Base-by-base conservation (phyloP, 2,797 vertebrate genomes). In the Melanotaenia boesemani region DNA sequence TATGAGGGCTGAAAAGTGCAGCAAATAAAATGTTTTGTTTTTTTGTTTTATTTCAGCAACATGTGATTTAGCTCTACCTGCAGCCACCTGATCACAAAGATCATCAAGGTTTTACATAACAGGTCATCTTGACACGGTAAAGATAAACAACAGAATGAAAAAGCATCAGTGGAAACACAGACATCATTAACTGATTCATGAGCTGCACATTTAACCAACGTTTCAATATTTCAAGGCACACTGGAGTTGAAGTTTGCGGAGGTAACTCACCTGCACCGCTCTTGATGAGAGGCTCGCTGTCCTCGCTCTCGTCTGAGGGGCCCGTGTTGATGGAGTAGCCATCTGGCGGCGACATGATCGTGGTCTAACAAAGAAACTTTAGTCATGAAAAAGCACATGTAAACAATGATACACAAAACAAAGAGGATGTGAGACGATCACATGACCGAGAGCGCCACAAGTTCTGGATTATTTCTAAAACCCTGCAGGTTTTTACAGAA, bases 251-350 rank as follows among this genome's bases (percentile, higher is more conserved):
- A 7, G 16, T 34, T 15, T 34, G 18, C 20, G 22, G 57, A 36
- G 37, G 12, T 24, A 60, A 65, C 74, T 37, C 0, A 94, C 94
- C 84, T 72, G 67, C 26, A 12, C 86, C 67, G 1, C 30, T 70
- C 26, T 80, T 3, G 15, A 95, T 74, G 58, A 96, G 91, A 1
- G 90, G 89, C 4, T 91, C 79, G 0, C 15, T 54, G 52, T 94
- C 94, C 5, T 92, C 88, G 9, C 70, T 50, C n/a, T 87, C 50
- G 6, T 93, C 88, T 2, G 69, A 66, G 5, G 48, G 0, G 1
- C 59, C 52, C 0, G 91, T 39, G 90, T 92, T 93, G 83, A 92
- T 86, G 79, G 92, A 91, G 86, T 5, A 77, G 70, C 88, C 86
- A 65, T 87, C 67, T 10, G 78, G 64, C 0, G 1, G 34, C 0